A percentile compares a stretch with the other conserved stretches of the same genome.
Evolutionary conservation across 1,140 invertebrate genomes (phyloP).

Genomic region (Calycopis cecrops): DNA sequence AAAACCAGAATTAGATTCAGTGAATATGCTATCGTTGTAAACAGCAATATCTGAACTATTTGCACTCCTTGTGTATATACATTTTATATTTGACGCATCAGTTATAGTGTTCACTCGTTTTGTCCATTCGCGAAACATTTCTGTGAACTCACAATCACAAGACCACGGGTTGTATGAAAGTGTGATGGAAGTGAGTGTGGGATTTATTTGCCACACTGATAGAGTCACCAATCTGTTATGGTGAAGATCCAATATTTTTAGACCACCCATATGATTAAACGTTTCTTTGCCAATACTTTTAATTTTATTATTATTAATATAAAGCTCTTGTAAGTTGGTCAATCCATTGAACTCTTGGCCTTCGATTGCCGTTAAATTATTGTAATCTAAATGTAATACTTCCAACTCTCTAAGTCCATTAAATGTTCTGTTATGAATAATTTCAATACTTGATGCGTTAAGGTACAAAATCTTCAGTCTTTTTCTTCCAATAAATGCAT

Average conservation of each 20-base stretch:
- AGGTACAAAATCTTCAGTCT: conserved; percentile 88
- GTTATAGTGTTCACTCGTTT: conserved; percentile 78
- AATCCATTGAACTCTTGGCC: conserved; percentile 90
- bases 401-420: conserved; percentile 89
- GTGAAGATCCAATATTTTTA: conserved; percentile 84
- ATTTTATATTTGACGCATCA: conserved; percentile 79
- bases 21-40: conserved; percentile 76
- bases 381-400: conserved; percentile 88
- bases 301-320: conserved; percentile 90
- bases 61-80: conserved; percentile 77
- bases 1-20: conserved; percentile 76
- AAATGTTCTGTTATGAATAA: conserved; percentile 92
- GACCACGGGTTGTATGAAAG: conserved; percentile 90
- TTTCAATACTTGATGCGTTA: conserved; percentile 90
- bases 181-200: conserved; percentile 80
- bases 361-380: conserved; percentile 82
- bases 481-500: conserved; percentile 94
- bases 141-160: conserved; percentile 90
- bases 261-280: conserved; percentile 82
- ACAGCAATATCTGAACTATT: conserved; percentile 72
- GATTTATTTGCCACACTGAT: conserved; percentile 85
- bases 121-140: conserved; percentile 87
- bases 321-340: conserved; percentile 86
- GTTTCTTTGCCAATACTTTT: conserved; percentile 84
- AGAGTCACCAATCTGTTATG: conserved; percentile 85